A percentile compares a stretch with the other conserved stretches of the same genome.
Conservation (phyloP, 2,888 invertebrate species). For the Hoplodrina blanda region DNA sequence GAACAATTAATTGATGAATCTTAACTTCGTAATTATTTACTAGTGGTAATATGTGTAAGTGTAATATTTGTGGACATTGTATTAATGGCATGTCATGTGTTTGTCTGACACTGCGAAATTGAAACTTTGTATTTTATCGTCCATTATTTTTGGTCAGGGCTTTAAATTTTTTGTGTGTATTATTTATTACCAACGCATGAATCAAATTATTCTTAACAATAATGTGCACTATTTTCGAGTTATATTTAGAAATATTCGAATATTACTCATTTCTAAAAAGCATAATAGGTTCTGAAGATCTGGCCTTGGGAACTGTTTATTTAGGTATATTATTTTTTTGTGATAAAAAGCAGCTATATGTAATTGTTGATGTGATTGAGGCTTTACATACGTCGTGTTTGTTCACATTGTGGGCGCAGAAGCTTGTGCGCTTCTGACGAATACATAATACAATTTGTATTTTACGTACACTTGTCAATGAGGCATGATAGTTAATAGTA, state of each 20-base stretch:
- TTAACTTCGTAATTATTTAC: conserved; percentile 65
- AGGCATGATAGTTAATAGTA: conserved; percentile 23
- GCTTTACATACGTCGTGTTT: conserved; percentile 44
- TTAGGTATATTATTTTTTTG: conserved; percentile 50
- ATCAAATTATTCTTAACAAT: conserved; percentile 2
- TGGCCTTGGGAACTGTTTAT: conserved; percentile 12
- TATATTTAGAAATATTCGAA: background rate
- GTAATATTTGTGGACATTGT: conserved; percentile 57
- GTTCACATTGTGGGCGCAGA: conserved; percentile 18
- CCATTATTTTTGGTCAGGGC: conserved; percentile 75
- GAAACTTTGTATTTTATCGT: conserved; percentile 52
- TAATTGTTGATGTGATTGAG: conserved; percentile 44
- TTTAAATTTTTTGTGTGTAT: conserved; percentile 72
- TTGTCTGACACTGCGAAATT: conserved; percentile 32
- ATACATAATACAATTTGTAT: conserved; percentile 13
- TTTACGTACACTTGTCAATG: conserved; percentile 3
- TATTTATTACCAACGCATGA: conserved; percentile 21
- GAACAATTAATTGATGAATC: conserved; percentile 67
- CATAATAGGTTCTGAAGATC: conserved; percentile 17
- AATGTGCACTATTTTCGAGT: conserved; percentile 2
- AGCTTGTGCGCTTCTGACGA: conserved; percentile 34
- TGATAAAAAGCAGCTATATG: conserved; percentile 60
- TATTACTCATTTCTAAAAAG: background rate
- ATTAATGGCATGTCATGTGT: conserved; percentile 37
- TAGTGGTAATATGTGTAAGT: conserved; percentile 64